phyloP scores from a whole-genome alignment of 2,113 vertebrate genomes.

The Archilochus colubris region DNA sequence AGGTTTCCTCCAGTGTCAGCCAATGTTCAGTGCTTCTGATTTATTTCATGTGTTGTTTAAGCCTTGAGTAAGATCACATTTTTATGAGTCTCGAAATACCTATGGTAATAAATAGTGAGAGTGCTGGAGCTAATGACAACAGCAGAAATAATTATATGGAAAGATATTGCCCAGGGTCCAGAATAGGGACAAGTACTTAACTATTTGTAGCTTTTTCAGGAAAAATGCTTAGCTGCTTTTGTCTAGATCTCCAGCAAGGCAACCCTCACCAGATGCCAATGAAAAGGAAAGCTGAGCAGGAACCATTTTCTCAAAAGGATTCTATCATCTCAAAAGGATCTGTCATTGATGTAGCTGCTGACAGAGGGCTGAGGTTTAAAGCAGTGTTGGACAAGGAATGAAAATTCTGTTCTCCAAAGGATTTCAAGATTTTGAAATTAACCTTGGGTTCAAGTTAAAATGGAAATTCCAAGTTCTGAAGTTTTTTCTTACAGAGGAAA shows the following conservation, averaged over 20 bases:
- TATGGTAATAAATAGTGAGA: slow-evolving; percentile 79
- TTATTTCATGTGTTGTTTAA: slow-evolving; percentile 79
- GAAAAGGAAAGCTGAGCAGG: neutral
- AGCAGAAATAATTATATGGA: slow-evolving; percentile 75
- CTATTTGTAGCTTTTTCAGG: slow-evolving; percentile 35
- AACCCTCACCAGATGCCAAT: neutral
- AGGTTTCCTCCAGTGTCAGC: slow-evolving; percentile 79
- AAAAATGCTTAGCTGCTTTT: slow-evolving; percentile 17
- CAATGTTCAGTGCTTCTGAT: slow-evolving; percentile 73
- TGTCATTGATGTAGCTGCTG: neutral
- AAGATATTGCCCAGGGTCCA: slow-evolving; percentile 62
- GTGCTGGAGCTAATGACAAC: slow-evolving; percentile 69
- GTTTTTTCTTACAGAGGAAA: neutral
- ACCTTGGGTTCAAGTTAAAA: neutral
- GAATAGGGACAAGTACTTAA: slow-evolving; percentile 43
- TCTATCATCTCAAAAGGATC: neutral
- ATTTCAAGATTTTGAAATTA: slow-evolving; percentile 4
- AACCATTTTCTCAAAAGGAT: neutral
- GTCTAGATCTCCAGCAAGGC: neutral
- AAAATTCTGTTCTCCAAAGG: neutral
- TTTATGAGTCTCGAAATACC: slow-evolving; percentile 82
- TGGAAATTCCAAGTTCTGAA: neutral
- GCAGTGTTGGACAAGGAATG: neutral
- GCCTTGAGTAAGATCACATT: slow-evolving; percentile 75
- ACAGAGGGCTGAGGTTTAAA: neutral